phyloP scores from a whole-genome alignment of 2,797 vertebrate species.

The Danionella dracula region DNA sequence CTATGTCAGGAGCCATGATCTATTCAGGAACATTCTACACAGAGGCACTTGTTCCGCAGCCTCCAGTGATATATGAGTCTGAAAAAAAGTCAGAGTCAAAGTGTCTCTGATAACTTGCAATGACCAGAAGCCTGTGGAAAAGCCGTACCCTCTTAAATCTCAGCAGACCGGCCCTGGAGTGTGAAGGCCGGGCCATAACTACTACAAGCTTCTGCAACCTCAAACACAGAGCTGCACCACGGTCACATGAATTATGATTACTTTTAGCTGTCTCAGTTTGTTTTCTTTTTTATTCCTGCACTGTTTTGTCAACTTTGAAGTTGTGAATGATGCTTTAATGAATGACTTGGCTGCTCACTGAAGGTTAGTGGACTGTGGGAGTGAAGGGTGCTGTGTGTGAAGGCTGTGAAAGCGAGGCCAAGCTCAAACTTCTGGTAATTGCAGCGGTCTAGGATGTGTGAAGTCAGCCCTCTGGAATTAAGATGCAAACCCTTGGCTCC shows the following conservation, averaged over 20 bases:
- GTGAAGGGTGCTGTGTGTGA: slow-evolving; percentile 12
- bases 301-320: slow-evolving; percentile 16
- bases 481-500: slow-evolving; percentile 9
- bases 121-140: slow-evolving; percentile 36
- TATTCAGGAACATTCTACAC: too few species aligned
- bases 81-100: slow-evolving; percentile 16
- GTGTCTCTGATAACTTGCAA: slow-evolving; percentile 26
- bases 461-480: slow-evolving; percentile 36
- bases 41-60: too few species aligned
- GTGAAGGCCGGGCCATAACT: slow-evolving; percentile 28
- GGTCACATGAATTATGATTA: background rate
- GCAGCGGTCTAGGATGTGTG: slow-evolving; percentile 23
- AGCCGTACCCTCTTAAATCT: slow-evolving; percentile 23
- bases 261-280: background rate
- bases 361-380: slow-evolving; percentile 6
- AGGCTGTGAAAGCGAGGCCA: slow-evolving; percentile 16
- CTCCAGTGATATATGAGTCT: background rate
- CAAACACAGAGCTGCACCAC: background rate
- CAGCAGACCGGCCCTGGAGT: slow-evolving; percentile 7
- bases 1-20: too few species aligned
- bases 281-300: slow-evolving; percentile 7
- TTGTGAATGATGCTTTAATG: slow-evolving; percentile 24
- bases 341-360: slow-evolving; percentile 9
- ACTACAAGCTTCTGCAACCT: slow-evolving; percentile 19
- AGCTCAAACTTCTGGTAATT: slow-evolving; percentile 32